Evolutionary conservation across 2,888 invertebrate species (phyloP), one percentile per base, ranked within the genome.

Genomic region (Abrostola tripartita): DNA sequence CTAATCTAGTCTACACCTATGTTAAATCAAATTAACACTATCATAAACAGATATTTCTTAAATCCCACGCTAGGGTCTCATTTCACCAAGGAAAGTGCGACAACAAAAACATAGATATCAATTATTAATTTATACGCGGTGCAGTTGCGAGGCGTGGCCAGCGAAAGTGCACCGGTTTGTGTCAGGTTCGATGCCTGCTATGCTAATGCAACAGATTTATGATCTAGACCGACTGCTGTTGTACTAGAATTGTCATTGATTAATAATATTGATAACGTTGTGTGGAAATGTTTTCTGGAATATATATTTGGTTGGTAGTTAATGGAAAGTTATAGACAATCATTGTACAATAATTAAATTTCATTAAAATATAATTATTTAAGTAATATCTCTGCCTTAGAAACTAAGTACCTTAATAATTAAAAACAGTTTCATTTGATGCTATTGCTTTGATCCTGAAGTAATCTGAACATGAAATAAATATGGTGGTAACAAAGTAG

Each of bases 121-220:
- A 38, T 52, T 67, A 69, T 75, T 68, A 66, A 63, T 71, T 63
- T 52, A 68, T 61, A 63, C 52, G 37, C 55, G 41, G 61, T 53
- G 51, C 68, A 74, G 66, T 72, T 71, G 60, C 63, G 53, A 69
- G 75, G 68, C 58, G 77, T 58, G 68, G 58, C 51, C 7, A 69
- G 81, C 68, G 81, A 81, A 81, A 81, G 81, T 79, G 57, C 72
- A 74, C 81, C 76, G 76, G 81, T 78, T 78, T 53, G 58, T 37
- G 42, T 38, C 68, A 50, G 66, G 61, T 73, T 68, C 69, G 74
- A 69, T 68, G 58, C 37, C 69, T 68, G 68, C 65, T 74, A 74
- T 78, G 72, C 68, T 76, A 79, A 78, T 78, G 36, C 49, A 12
- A 9, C 6, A 65, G 76, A 78, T 78, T 76, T 78, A 78, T 66